phyloP scores from a whole-genome alignment of 2,797 vertebrate species.

The Spondyliosoma cantharus region DNA sequence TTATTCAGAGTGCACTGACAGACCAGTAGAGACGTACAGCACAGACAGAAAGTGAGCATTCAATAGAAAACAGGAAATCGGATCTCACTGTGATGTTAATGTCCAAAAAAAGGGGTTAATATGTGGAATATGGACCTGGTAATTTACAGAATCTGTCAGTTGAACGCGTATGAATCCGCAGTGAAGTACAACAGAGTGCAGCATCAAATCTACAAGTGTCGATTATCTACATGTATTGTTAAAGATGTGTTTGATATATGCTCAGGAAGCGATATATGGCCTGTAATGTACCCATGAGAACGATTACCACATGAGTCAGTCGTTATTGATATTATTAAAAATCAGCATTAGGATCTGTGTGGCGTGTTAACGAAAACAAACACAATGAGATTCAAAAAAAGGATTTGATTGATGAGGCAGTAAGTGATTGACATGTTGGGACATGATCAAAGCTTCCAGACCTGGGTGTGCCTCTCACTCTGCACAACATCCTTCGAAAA shows the following conservation, averaged over 20 bases:
- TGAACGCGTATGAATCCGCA: conserved; percentile 19
- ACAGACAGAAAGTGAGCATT: conserved; percentile 42
- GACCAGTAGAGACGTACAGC: conserved; percentile 40
- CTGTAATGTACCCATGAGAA: conserved; percentile 21
- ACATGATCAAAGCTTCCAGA: conserved; percentile 30
- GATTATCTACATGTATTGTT: conserved; percentile 43
- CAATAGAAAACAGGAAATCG: conserved; percentile 32
- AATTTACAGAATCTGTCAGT: conserved; percentile 27
- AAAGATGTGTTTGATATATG: conserved; percentile 6
- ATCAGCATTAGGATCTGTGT: conserved; percentile 24
- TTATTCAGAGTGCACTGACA: conserved; percentile 64
- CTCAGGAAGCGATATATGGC: conserved; percentile 22
- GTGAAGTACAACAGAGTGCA: conserved; percentile 29
- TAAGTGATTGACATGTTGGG: conserved; percentile 44
- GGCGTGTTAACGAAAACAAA: conserved; percentile 37
- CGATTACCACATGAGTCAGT: conserved; percentile 32
- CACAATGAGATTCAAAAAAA: conserved; percentile 12
- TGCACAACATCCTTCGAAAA: conserved; percentile 53
- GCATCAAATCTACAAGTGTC: conserved; percentile 11
- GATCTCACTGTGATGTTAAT: conserved; percentile 3
- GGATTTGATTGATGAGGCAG: conserved; percentile 40
- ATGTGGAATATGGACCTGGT: conserved; percentile 18
- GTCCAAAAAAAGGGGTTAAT: conserved; percentile 30
- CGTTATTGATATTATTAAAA: conserved; percentile 39
- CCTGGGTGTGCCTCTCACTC: conserved; percentile 28